phyloP scores from a whole-genome alignment of 2,888 invertebrate species.

The Suillia variegata region DNA sequence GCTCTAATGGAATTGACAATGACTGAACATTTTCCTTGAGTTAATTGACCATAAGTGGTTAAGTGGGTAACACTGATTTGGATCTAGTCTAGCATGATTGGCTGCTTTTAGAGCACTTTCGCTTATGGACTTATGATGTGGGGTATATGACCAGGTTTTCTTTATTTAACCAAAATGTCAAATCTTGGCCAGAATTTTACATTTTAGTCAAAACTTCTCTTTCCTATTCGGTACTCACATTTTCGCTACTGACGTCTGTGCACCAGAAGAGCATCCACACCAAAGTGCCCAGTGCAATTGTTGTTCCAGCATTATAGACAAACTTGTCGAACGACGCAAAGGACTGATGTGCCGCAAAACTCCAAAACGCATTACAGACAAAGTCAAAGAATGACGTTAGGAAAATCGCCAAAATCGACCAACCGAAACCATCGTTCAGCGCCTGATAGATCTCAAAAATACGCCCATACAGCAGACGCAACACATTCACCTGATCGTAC shows the following conservation, averaged over 20 bases:
- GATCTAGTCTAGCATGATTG: no score
- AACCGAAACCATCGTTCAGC: slow-evolving; percentile 28
- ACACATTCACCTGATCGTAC: slow-evolving; percentile 30
- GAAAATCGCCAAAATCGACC: slow-evolving; percentile 28
- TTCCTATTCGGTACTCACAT: no score
- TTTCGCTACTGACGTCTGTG: slow-evolving; percentile 41
- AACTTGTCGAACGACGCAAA: slow-evolving; percentile 19
- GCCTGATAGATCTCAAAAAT: slow-evolving; percentile 24
- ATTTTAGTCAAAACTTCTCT: no score
- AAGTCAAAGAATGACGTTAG: slow-evolving; percentile 31
- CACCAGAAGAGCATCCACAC: slow-evolving; percentile 41
- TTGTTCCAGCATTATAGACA: slow-evolving; percentile 37
- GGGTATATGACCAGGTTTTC: no score
- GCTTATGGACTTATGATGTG: no score
- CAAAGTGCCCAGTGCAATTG: slow-evolving; percentile 34
- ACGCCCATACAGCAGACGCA: slow-evolving; percentile 31
- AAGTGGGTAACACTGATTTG: no score
- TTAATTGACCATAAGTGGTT: no score
- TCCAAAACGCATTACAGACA: slow-evolving; percentile 34
- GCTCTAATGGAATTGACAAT: no score
- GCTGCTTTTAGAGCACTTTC: no score
- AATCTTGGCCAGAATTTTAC: no score
- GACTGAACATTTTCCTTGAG: no score
- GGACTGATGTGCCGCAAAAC: slow-evolving; percentile 33
- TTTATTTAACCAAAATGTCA: no score